These are phyloP conservation scores for Watersipora subatra DNA, from an alignment of 1,140 invertebrate genomes.

Conservation along the genomic window DNA sequence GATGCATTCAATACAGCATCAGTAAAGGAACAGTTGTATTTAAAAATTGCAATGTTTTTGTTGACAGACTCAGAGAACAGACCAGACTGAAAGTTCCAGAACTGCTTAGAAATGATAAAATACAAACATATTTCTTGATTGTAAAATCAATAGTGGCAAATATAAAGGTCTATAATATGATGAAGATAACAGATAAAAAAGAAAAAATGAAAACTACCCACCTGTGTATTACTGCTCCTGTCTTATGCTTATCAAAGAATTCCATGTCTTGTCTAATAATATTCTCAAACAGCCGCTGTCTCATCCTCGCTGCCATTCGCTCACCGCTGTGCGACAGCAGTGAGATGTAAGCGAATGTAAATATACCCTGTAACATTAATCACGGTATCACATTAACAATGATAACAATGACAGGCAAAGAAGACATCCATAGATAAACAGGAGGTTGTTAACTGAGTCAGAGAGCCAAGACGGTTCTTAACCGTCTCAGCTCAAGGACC, in stretches of 20 bases:
- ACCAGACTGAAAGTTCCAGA: too few species aligned
- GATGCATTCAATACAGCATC: too few species aligned
- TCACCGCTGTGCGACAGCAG: conserved; percentile 72
- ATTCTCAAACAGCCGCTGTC: conserved; percentile 64
- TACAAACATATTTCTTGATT: neutral
- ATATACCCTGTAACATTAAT: conserved; percentile 53
- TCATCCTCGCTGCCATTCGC: conserved; percentile 62
- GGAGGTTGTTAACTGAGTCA: neutral
- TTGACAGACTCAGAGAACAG: too few species aligned
- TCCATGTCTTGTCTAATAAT: conserved; percentile 73
- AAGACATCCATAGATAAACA: conserved; percentile 1
- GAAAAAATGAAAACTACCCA: conserved; percentile 22
- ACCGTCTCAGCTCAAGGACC: neutral
- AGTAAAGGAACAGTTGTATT: too few species aligned
- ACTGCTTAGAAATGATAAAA: too few species aligned
- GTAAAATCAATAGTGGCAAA: neutral
- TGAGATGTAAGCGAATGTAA: conserved; percentile 79
- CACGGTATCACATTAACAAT: neutral
- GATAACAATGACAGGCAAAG: neutral
- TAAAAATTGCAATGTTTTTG: too few species aligned
- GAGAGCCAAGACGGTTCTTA: neutral
- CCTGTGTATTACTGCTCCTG: conserved; percentile 78
- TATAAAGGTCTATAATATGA: neutral
- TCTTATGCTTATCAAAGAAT: conserved; percentile 79
- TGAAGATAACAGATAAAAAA: neutral